These are phyloP conservation scores for Tylochromis polylepis DNA, from an alignment of 2,113 vertebrate species.

Conservation along the genomic window DNA sequence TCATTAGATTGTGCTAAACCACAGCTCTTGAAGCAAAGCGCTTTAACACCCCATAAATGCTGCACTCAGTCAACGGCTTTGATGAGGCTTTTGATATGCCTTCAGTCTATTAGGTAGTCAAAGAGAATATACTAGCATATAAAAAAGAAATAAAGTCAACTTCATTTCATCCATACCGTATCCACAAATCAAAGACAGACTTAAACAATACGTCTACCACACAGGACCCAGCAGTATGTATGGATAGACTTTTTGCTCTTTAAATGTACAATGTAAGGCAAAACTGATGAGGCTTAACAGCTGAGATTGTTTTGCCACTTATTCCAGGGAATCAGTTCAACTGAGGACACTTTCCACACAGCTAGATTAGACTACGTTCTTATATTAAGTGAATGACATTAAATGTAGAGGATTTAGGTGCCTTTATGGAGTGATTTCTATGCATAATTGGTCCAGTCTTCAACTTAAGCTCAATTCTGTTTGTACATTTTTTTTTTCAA, in stretches of 20 bases:
- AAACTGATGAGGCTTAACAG: not conserved
- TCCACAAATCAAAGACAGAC: slow-evolving; percentile 28
- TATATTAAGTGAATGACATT: not conserved
- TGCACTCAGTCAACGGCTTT: slow-evolving; percentile 51
- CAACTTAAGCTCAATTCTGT: not conserved
- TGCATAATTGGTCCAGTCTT: not conserved
- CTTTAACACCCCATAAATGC: slow-evolving; percentile 59
- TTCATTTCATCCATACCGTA: slow-evolving; percentile 35
- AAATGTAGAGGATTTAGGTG: not conserved
- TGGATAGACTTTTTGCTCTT: not conserved
- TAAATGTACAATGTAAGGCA: not conserved
- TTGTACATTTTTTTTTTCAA: not conserved
- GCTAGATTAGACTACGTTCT: not conserved
- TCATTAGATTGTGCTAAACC: slow-evolving; percentile 56
- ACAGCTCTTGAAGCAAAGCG: slow-evolving; percentile 41
- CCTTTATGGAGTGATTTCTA: not conserved
- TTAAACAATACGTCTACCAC: not conserved
- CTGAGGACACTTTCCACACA: not conserved
- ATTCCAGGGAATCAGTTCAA: not conserved
- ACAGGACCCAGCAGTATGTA: not conserved
- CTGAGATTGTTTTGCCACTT: not conserved
- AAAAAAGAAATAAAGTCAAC: slow-evolving; percentile 47
- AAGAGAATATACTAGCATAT: slow-evolving; percentile 50
- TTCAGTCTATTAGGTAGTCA: slow-evolving; percentile 59
- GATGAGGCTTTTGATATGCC: slow-evolving; percentile 62